Evolutionary conservation across 2,888 invertebrate species (phyloP), one percentile per base, ranked within the genome.

Genomic region (Lasioglossum leucozonium): DNA sequence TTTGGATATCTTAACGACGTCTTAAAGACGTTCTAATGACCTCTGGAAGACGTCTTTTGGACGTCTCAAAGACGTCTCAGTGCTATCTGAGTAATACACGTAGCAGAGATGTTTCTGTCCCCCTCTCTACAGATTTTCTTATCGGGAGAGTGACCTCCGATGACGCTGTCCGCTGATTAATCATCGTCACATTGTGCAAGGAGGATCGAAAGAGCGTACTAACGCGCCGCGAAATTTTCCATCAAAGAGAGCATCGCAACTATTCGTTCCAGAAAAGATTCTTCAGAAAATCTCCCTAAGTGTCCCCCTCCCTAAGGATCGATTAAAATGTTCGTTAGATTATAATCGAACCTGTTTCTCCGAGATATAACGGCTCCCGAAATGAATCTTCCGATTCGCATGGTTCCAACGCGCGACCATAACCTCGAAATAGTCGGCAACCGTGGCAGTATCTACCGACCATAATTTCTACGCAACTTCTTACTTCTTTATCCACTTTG

Each of bases 401-500:
- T 10, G 1, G 42, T 51, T 22, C 0, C 51, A 22, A 10, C 2
- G 2, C 58, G 58, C 30, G 62, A 18, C 6, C 62, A 13, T 62
- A 62, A 62, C 62, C 18, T 2, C 62, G 30, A 2, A 13, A 26
- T 26, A 13, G 58, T 26, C 55, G 55, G 11, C 55, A 8, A 13
- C 13, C 11, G 13, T 5, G 13, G 16, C n/a, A n/a, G n/a, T n/a
- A n/a, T n/a, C n/a, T 67, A 10, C 22, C 37, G 18, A 16, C 67
- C 67, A 37, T 34, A 22, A 37, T 67, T 67, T 34, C 34, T 37
- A 37, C 67, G 67, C 67, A 67, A 37, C 67, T 67, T 65, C 67
- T 10, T 37, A 67, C 37, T 37, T 37, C 67, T 67, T 67, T 22
- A 37, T 67, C 37, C n/a, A 67, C 37, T 37, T 22, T 37, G 37